phyloP scores from a whole-genome alignment of 2,113 vertebrate genomes.

The Gobius niger region DNA sequence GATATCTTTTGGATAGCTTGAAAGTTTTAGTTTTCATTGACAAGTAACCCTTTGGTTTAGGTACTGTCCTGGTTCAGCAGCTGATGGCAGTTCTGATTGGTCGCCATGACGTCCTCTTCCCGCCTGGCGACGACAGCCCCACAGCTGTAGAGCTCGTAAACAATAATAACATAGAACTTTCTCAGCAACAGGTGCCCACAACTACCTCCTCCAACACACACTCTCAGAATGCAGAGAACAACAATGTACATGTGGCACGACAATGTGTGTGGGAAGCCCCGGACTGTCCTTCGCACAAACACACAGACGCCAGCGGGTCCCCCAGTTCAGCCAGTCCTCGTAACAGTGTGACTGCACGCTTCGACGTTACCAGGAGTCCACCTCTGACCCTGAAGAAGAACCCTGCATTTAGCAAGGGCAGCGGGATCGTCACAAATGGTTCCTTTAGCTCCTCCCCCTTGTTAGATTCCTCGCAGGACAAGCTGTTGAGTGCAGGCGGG shows the following conservation, averaged over 20 bases:
- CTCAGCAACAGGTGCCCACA: conserved; percentile 67
- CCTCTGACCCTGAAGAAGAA: conserved; percentile 92
- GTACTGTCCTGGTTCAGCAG: conserved; percentile 94
- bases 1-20: no score
- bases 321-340: conserved; percentile 85
- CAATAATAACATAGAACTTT: conserved; percentile 85
- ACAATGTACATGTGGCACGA: conserved; percentile 75
- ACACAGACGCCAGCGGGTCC: conserved; percentile 77
- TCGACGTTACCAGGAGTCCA: conserved; percentile 86
- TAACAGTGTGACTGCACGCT: conserved; percentile 78
- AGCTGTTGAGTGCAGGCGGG: conserved; percentile 70
- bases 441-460: conserved; percentile 92
- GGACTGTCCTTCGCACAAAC: conserved; percentile 80
- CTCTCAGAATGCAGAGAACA: conserved; percentile 88
- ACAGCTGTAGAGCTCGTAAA: conserved; percentile 73
- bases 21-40: not conserved
- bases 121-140: conserved; percentile 78
- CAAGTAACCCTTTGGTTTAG: conserved; percentile 63
- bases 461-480: conserved; percentile 77
- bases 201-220: conserved; percentile 32
- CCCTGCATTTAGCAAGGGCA: conserved; percentile 93
- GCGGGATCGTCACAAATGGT: conserved; percentile 95
- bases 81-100: conserved; percentile 96
- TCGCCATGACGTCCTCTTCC: conserved; percentile 86
- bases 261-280: conserved; percentile 89